These are phyloP conservation scores for Ceryle rudis DNA, from an alignment of 2,797 vertebrate genomes.

Conservation along the genomic window DNA sequence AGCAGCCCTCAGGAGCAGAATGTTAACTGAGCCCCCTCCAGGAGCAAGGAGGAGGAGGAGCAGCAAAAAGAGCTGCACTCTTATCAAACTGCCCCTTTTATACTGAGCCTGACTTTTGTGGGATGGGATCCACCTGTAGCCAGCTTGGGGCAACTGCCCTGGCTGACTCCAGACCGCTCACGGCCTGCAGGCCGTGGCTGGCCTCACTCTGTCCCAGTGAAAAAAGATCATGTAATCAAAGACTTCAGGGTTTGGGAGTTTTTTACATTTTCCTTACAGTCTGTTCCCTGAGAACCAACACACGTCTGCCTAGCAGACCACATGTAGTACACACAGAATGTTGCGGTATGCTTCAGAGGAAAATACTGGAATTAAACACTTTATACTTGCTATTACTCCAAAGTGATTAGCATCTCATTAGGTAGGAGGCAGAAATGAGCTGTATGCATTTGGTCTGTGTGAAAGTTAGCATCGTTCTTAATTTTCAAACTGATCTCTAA, in stretches of 20 bases:
- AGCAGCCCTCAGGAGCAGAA: background rate
- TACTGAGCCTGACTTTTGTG: background rate
- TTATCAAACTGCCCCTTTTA: background rate
- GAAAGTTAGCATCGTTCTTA: background rate
- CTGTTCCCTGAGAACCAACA: background rate
- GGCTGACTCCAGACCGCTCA: background rate
- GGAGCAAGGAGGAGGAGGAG: background rate
- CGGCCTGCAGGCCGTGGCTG: background rate
- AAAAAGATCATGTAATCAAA: background rate
- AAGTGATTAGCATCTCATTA: background rate
- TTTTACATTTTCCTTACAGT: background rate
- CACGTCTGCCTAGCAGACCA: background rate
- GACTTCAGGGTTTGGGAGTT: fast-evolving
- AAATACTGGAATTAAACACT: background rate
- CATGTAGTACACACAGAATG: background rate
- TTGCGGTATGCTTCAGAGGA: background rate
- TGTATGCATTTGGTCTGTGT: background rate
- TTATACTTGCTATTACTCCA: background rate
- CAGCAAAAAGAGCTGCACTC: background rate
- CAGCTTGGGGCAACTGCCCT: background rate
- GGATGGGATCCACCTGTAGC: background rate
- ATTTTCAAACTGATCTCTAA: background rate
- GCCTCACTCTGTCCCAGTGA: background rate
- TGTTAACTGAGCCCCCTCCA: too few relatives aligned
- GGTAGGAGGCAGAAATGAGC: background rate